phyloP scores from a whole-genome alignment of 2,113 vertebrate genomes.

The human region GRCh38 chr1:229524501-229525000 shows the following conservation, averaged over 20 bases:
- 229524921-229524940: no score
- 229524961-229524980: no score
- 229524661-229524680: neutral
- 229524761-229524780: neutral
- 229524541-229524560: neutral
- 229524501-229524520: neutral
- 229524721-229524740: neutral
- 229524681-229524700: fast-evolving
- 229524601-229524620: fast-evolving
- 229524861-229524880: no score
- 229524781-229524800: neutral
- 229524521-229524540: neutral
- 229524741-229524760: neutral
- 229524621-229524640: fast-evolving
- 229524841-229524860: neutral
- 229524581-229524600: neutral
- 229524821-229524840: neutral
- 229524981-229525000: no score
- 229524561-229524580: neutral
- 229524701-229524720: fast-evolving
- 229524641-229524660: no score
- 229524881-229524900: no score
- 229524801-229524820: neutral
- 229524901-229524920: no score
- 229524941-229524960: no score